Evolutionary conservation across 2,113 vertebrate genomes (phyloP), one percentile per base, ranked within the genome.

Genomic region (Hystrix brachyura): DNA sequence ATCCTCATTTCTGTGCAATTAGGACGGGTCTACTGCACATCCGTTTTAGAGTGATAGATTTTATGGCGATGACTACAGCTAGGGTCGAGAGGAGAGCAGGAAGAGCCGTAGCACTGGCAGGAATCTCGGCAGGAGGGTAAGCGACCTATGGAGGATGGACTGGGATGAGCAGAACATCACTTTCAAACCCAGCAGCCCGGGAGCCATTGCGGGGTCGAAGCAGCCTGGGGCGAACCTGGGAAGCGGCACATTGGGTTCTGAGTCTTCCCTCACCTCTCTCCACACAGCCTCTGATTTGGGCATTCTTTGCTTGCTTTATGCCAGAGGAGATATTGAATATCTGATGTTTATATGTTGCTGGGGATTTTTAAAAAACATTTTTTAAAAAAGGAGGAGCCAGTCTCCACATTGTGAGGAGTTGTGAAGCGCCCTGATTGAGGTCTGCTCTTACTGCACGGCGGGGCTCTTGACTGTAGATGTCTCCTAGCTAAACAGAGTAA

Each of bases 191-290:
- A 69, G 15, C 18, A 60, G 64, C 25, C 57, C 48, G 32, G 59
- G 71, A 48, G 13, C 34, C 21, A 10, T 7, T 12, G 0, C 0
- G 15, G 21, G 82, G 12, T 81, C 59, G 57, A 38, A 32, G n/a
- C 13, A 34, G 23, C 12, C 9, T 60, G 8, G 59, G 76, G 59
- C 15, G 32, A 18, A 38, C 19, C 10, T 0, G 1, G 0, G 3
- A n/a, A 91, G 43, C 29, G 5, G 32, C 7, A 11, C 19, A 14
- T 60, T 32, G 34, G 7, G 2, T 64, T 78, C 14, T 0, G 34
- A 46, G 34, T 46, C 65, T 67, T 38, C 2, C 29, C 19, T 0
- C 11, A 8, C 13, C 2, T 62, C 14, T 14, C 14, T 21, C 34
- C 62, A 4, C 13, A 21, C 9, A 18, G 38, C 4, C 48, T n/a